Percentiles rank a stretch among this genome's conserved stretches.
Evolutionary conservation across 2,888 invertebrate genomes (phyloP).

Genomic region (Galeruca laticollis): DNA sequence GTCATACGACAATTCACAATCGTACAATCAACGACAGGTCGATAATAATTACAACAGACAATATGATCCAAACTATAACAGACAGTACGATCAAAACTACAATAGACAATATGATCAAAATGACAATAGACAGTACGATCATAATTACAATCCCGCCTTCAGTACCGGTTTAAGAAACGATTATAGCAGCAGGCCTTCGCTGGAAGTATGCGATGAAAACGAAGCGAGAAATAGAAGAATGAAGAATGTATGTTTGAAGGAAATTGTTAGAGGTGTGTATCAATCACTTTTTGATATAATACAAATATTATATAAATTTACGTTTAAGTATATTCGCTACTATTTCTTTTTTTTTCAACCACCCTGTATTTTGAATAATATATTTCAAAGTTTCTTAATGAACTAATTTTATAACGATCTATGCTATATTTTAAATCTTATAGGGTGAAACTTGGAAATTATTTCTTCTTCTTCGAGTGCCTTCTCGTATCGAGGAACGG

Average conservation of each 20-base stretch:
- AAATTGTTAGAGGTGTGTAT: conserved; percentile 75
- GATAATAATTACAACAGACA: conserved; percentile 32
- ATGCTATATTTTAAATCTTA: too few species aligned
- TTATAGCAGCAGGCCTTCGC: conserved; percentile 39
- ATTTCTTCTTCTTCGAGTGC: too few species aligned
- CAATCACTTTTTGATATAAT: background rate
- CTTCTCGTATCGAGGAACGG: too few species aligned
- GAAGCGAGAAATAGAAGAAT: conserved; percentile 52
- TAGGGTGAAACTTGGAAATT: too few species aligned
- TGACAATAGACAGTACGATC: conserved; percentile 67
- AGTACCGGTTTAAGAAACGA: conserved; percentile 17
- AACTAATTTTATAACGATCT: too few species aligned
- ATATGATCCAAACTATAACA: conserved; percentile 30
- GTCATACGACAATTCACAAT: conserved; percentile 41
- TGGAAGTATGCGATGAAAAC: conserved; percentile 53
- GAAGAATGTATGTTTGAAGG: conserved; percentile 79
- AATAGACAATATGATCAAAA: conserved; percentile 59
- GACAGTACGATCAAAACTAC: conserved; percentile 63
- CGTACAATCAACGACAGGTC: conserved; percentile 37
- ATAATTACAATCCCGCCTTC: conserved; percentile 45
- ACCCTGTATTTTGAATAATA: too few species aligned
- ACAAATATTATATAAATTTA: background rate
- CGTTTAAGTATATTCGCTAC: too few species aligned
- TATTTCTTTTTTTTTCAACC: too few species aligned
- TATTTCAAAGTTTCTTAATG: too few species aligned